Conservation (phyloP, 1,140 invertebrate species). For the Leptonema lineaticorne region DNA sequence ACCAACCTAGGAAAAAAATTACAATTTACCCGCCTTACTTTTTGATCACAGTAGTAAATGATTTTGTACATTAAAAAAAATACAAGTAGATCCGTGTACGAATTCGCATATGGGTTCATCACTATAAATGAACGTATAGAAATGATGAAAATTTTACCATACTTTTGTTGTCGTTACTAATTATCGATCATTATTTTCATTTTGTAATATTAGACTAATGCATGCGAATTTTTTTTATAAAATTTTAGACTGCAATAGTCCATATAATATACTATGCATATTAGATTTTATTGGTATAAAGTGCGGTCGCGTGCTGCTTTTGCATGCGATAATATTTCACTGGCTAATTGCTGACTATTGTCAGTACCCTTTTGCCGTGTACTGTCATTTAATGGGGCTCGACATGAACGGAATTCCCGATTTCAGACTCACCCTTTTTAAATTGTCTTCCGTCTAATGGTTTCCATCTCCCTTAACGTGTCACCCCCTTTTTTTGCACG, state of each 20-base stretch:
- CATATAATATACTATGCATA: neutral
- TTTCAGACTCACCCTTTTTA: neutral
- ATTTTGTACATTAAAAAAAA: too few relatives aligned
- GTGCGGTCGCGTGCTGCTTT: constrained; percentile 1
- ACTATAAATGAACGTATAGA: too few relatives aligned
- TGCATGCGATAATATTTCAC: constrained; percentile 29
- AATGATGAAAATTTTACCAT: neutral
- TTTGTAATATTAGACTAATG: neutral
- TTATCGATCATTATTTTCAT: neutral
- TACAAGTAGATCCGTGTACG: too few relatives aligned
- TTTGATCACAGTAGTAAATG: too few relatives aligned
- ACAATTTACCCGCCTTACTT: too few relatives aligned
- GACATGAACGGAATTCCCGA: neutral
- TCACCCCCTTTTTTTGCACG: neutral
- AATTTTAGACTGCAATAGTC: neutral
- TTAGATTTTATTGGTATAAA: neutral
- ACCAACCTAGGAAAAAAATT: too few relatives aligned
- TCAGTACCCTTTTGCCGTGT: constrained; percentile 4
- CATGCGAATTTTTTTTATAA: neutral
- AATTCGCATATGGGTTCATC: too few relatives aligned
- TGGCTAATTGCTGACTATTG: constrained; percentile 31
- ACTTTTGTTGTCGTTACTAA: neutral
- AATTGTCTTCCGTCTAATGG: neutral
- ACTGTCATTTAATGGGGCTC: constrained; percentile 24
- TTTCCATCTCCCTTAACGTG: neutral